phyloP scores from a whole-genome alignment of 2,888 invertebrate genomes.

The Azorinus chamasolen region DNA sequence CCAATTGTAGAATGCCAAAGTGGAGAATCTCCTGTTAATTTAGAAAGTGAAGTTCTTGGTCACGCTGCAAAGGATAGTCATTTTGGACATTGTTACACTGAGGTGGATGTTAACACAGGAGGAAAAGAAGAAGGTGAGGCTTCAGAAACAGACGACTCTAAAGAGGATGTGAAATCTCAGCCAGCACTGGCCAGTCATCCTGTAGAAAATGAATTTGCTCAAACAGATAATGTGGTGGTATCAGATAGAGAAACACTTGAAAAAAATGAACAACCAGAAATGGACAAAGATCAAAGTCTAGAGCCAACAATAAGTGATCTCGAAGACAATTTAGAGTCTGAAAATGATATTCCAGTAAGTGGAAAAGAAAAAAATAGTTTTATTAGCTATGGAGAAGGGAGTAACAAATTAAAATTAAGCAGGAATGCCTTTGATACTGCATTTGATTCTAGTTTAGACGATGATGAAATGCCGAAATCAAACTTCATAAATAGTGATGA shows the following conservation, averaged over 20 bases:
- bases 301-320: constrained; percentile 46
- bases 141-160: constrained; percentile 4
- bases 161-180: not conserved
- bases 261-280: not conserved
- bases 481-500: not conserved
- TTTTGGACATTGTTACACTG: constrained; percentile 1
- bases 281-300: not conserved
- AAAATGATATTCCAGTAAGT: not conserved
- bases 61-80: not conserved
- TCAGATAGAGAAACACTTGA: no score
- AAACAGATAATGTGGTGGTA: no score
- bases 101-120: not conserved
- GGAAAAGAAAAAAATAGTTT: no score
- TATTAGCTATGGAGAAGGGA: no score
- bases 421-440: not conserved
- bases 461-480: constrained; percentile 7
- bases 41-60: not conserved
- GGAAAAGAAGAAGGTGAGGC: not conserved
- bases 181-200: no score
- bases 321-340: constrained; percentile 31
- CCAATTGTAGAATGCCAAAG: constrained; percentile 59
- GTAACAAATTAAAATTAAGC: no score
- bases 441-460: not conserved
- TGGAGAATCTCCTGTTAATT: constrained; percentile 15
- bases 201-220: no score